Base-by-base conservation (phyloP, 2,113 vertebrate genomes). In the Tragulus kanchil region DNA sequence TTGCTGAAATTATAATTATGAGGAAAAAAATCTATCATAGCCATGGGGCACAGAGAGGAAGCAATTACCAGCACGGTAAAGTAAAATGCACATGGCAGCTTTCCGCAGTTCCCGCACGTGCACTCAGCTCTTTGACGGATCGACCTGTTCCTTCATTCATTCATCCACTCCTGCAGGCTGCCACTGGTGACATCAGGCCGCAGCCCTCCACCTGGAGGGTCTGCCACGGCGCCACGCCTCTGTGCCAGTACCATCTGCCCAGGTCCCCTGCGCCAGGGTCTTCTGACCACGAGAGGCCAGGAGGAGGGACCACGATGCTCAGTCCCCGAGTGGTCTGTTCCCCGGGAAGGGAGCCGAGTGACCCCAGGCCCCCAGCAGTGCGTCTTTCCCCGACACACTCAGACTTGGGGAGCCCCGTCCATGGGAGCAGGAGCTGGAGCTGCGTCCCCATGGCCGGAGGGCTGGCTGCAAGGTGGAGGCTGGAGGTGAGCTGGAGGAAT, bases 1-100 rank as follows among this genome's bases (percentile, higher is more conserved):
- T 97, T 98, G 97, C 97, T 98, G 97, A 97, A 98, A 98, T 98
- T 96, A 95, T 93, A 97, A 97, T 97, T 97, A 98, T 48, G 88
- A 85, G 79, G 84, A 95, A 81, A 96, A 97, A 95, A 98, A 97
- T 92, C 50, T 52, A 94, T 96, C 61, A 85, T 90, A 83, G 97
- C 97, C 98, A 93, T n/a, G 84, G 93, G 78, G 67, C 95, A 65
- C 79, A 79, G 78, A 96, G 89, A 96, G 96, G 89, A 97, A 97
- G 93, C 81, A 92, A 77, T 96, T 67, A 82, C 78, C 93, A 90
- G 96, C 75, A 25, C 82, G 69, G 85, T 16, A 52, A 48, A 92
- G 73, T 93, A 52, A 56, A 97, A 91, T 61, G 85, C 84, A 86
- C 82, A 62, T 45, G 45, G 95, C 83, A 94, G 88, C 92, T 97